A percentile compares a stretch with the other conserved stretches of the same genome.
These are phyloP conservation scores for Caenorhabditis zanzibari DNA, from an alignment of 2,888 invertebrate genomes.

Conservation along the genomic window DNA sequence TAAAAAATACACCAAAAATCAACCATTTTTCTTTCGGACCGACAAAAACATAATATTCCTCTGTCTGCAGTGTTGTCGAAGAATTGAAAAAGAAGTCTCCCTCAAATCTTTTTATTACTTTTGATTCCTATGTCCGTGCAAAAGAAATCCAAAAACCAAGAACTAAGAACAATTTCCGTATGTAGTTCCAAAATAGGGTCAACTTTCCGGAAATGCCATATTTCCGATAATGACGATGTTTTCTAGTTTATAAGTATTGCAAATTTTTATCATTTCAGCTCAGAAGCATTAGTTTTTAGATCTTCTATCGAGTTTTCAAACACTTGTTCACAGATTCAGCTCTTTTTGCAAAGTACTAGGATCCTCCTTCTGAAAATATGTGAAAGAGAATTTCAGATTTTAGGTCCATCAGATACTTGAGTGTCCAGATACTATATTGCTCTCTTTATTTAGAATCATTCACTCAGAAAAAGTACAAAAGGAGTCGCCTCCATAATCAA, in stretches of 20 bases:
- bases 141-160: neutral
- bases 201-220: conserved; percentile 29
- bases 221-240: conserved; percentile 33
- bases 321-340: too few relatives aligned
- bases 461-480: conserved; percentile 33
- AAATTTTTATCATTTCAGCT: conserved; percentile 1
- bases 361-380: neutral
- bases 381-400: neutral
- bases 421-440: neutral
- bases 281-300: neutral
- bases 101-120: neutral
- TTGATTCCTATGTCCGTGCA: neutral
- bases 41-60: conserved; percentile 10
- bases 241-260: neutral
- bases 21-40: neutral
- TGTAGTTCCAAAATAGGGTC: conserved; percentile 16
- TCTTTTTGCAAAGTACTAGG: too few relatives aligned
- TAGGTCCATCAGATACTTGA: neutral
- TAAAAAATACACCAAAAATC: neutral
- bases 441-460: neutral
- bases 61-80: neutral
- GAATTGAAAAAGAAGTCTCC: neutral
- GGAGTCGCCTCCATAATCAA: conserved; percentile 31
- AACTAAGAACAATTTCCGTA: neutral
- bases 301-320: neutral